Evolutionary conservation across 2,113 vertebrate genomes (phyloP).

Genomic region (Alligator sinensis): DNA sequence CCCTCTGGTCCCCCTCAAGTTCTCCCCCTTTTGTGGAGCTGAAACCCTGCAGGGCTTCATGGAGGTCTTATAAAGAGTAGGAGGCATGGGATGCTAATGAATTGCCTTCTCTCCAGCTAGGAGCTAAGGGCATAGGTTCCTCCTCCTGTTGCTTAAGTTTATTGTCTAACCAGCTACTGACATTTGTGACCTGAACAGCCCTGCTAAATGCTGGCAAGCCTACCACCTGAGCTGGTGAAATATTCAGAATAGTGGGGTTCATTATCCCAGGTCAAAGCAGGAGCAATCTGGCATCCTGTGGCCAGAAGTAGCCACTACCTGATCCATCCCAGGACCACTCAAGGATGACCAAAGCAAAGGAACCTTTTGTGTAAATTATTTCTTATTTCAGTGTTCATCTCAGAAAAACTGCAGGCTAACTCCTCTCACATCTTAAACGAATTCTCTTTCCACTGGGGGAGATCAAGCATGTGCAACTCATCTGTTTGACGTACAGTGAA

Average conservation of each 20-base stretch:
- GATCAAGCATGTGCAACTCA: conserved; percentile 13
- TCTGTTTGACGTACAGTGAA: background rate
- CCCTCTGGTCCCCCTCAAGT: background rate
- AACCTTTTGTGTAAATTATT: background rate
- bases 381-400: background rate
- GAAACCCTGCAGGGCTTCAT: background rate
- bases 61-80: background rate
- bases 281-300: accelerated
- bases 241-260: accelerated
- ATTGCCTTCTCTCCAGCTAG: background rate
- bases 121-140: background rate
- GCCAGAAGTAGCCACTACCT: background rate
- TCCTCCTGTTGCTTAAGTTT: background rate
- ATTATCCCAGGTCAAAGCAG: background rate
- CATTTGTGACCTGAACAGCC: background rate
- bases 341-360: background rate
- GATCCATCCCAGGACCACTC: background rate
- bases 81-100: background rate
- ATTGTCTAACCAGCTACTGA: background rate
- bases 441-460: conserved; percentile 23
- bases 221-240: background rate
- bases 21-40: background rate
- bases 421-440: conserved; percentile 7
- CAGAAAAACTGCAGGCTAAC: background rate
- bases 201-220: background rate